Percentiles rank a stretch among this genome's conserved stretches.
Conservation (phyloP, 2,113 vertebrate genomes). For the Cnemophilus loriae region DNA sequence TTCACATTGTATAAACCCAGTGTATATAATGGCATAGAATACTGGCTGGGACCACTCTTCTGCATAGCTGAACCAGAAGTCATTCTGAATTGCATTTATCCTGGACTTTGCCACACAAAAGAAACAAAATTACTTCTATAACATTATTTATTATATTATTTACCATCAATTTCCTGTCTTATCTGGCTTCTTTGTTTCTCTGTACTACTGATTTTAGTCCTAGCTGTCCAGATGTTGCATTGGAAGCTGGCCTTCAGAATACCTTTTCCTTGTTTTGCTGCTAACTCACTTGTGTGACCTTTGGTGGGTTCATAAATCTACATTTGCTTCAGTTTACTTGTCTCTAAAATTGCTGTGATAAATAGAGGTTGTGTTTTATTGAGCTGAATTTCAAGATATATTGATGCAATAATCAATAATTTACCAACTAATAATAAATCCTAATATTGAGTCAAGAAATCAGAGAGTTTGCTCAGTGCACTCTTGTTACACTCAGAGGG, state of each 20-base stretch:
- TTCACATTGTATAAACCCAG: neutral
- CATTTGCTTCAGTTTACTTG: conserved; percentile 2
- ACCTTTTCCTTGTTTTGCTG: neutral
- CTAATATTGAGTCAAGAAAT: neutral
- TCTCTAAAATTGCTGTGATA: neutral
- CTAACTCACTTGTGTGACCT: neutral
- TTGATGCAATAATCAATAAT: conserved; percentile 28
- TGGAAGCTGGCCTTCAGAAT: neutral
- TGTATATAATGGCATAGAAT: neutral
- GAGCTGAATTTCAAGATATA: conserved; percentile 26
- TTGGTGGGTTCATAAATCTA: conserved; percentile 17
- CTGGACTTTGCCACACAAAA: neutral
- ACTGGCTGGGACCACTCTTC: neutral
- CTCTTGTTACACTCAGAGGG: neutral
- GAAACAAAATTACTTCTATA: neutral
- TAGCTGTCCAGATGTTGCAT: neutral
- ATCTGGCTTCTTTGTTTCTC: neutral
- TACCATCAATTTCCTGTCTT: neutral
- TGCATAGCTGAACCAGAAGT: neutral
- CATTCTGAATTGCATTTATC: neutral
- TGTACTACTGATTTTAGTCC: neutral
- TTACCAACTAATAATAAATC: conserved; percentile 26
- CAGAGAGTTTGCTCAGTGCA: neutral
- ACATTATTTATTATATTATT: neutral
- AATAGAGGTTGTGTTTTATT: neutral